phyloP scores from a whole-genome alignment of 2,888 invertebrate species.

The Pharmacophagus antenor region DNA sequence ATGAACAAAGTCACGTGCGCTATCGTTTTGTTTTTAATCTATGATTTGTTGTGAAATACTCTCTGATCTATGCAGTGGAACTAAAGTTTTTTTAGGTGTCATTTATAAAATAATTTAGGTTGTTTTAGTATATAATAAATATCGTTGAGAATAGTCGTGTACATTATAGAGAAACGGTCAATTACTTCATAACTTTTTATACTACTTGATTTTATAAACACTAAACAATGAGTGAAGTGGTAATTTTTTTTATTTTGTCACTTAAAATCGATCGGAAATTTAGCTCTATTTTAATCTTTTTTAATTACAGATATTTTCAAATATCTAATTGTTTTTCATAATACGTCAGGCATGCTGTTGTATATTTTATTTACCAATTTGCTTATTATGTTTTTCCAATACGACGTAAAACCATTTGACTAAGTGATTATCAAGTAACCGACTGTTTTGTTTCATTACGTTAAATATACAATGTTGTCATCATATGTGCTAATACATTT shows the following conservation, averaged over 20 bases:
- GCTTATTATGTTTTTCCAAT: background rate
- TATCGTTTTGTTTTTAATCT: conserved; percentile 14
- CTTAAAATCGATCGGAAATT: too few relatives aligned
- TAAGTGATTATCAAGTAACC: background rate
- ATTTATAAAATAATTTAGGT: background rate
- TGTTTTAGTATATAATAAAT: background rate
- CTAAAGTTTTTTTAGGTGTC: background rate
- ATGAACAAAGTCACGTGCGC: conserved; percentile 7
- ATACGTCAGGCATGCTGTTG: too few relatives aligned
- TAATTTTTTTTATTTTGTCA: too few relatives aligned
- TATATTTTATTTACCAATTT: too few relatives aligned
- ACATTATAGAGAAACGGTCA: too few relatives aligned
- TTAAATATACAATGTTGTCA: background rate
- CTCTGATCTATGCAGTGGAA: background rate
- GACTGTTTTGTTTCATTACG: background rate
- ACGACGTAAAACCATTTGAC: background rate
- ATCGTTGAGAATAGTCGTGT: too few relatives aligned
- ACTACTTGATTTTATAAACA: too few relatives aligned
- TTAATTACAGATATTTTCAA: too few relatives aligned
- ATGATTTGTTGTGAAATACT: background rate
- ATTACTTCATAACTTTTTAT: too few relatives aligned
- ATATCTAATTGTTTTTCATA: too few relatives aligned
- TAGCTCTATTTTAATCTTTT: too few relatives aligned
- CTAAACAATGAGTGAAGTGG: too few relatives aligned
- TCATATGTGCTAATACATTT: background rate